A percentile compares a stretch with the other conserved stretches of the same genome.
Conservation (phyloP, 2,888 invertebrate genomes). For the Phengaris arion region DNA sequence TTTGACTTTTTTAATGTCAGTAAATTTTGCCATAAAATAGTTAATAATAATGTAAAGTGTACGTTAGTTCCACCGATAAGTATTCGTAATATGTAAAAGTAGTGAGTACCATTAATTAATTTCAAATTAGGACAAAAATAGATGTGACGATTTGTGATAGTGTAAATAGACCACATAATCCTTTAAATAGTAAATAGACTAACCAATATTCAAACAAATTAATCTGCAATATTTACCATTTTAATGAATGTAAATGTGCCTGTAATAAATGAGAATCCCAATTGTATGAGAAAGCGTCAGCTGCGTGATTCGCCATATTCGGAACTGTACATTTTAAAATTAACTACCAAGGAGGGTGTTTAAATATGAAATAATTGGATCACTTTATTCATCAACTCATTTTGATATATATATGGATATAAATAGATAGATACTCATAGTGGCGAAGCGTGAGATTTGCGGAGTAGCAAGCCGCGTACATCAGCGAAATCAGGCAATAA, state of each 20-base stretch:
- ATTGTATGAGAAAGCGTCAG: constrained; percentile 32
- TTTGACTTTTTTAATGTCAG: too few relatives aligned
- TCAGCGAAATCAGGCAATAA: too few relatives aligned
- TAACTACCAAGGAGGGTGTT: constrained; percentile 70
- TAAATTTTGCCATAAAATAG: too few relatives aligned
- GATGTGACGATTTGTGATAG: background rate
- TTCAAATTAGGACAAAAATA: background rate
- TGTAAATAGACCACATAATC: constrained; percentile 1
- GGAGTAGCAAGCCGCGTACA: too few relatives aligned
- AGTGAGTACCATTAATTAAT: too few relatives aligned
- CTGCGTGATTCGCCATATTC: constrained; percentile 44
- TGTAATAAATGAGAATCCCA: constrained; percentile 25
- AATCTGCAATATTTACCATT: constrained; percentile 8
- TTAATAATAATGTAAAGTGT: too few relatives aligned
- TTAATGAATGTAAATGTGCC: constrained; percentile 12
- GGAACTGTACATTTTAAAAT: constrained; percentile 60
- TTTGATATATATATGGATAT: background rate
- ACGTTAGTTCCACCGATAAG: too few relatives aligned
- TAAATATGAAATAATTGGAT: constrained; percentile 23
- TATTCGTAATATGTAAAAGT: too few relatives aligned
- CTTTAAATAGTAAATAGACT: background rate
- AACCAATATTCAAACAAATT: constrained; percentile 2
- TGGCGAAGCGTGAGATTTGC: too few relatives aligned
- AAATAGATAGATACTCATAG: background rate
- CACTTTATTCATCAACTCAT: background rate